A percentile compares a stretch with the other conserved stretches of the same genome.
Evolutionary conservation across 1,140 invertebrate genomes (phyloP).

Genomic region (Hormaphis cornu): DNA sequence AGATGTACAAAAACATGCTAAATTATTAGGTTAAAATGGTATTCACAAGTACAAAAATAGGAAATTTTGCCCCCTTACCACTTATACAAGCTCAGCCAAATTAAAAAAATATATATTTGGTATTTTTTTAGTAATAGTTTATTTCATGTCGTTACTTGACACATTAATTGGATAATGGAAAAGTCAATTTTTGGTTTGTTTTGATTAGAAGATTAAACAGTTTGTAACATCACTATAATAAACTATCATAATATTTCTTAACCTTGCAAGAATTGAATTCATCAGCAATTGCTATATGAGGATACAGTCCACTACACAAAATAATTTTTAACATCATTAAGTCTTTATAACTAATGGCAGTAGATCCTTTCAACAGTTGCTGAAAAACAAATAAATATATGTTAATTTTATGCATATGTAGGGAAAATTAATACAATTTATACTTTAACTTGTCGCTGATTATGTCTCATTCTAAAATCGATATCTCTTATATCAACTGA

Average conservation of each 20-base stretch:
- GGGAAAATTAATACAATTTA: background rate
- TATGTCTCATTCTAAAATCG: slow-evolving; percentile 74
- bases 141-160: too few species aligned
- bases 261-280: slow-evolving; percentile 88
- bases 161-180: background rate
- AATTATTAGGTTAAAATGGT: too few species aligned
- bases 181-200: background rate
- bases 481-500: slow-evolving; percentile 78
- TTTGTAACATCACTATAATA: too few species aligned
- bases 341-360: slow-evolving; percentile 67
- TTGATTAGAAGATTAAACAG: too few species aligned
- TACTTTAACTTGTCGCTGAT: slow-evolving; percentile 55
- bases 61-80: too few species aligned
- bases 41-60: too few species aligned
- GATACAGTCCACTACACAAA: slow-evolving; percentile 83
- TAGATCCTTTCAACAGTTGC: slow-evolving; percentile 58
- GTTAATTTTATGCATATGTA: background rate
- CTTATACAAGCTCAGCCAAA: too few species aligned
- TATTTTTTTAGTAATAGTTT: too few species aligned
- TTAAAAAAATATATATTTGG: too few species aligned
- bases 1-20: too few species aligned
- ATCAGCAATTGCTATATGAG: slow-evolving; percentile 83
- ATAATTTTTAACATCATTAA: slow-evolving; percentile 83
- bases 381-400: slow-evolving; percentile 39
- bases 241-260: too few species aligned